Evolutionary conservation across 2,797 vertebrate species (phyloP), one percentile per base, ranked within the genome.

Genomic region (Crocodylus rhombifer): DNA sequence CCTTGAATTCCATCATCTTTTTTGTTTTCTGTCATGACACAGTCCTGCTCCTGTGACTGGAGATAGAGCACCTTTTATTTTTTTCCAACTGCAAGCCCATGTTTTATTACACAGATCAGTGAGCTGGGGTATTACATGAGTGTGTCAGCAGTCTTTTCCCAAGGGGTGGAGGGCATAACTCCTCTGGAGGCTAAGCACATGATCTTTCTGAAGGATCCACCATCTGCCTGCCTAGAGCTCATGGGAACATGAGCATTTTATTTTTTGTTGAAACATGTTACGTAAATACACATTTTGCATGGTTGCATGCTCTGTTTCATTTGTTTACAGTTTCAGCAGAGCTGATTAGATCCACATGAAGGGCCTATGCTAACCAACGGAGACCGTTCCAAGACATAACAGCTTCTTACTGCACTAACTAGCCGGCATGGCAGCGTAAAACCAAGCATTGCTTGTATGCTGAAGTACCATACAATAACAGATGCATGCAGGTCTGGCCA

Each of bases 311-410:
- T 95, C 92, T 89, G 64, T 92, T 90, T 95, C 60, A 9, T 64
- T 95, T 78, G 88, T 95, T 89, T 97, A 69, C 36, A 57, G 96
- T 97, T 97, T 84, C 89, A 82, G 82, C 69, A 93, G 69, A 80
- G 79, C 77, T 96, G 93, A 95, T 95, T 97, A 92, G 84, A 94
- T 94, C 91, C 97, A 42, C 67, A 82, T 20, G 26, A 96, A 86
- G 88, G 26, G 81, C 80, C 82, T 91, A 67, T 77, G 25, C 81
- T 88, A 94, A 91, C 86, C 84, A 64, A 63, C 67, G 81, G 78
- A 95, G 92, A 88, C 87, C 67, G 84, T 93, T 91, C 89, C 81
- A 83, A 76, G 93, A 28, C 3, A 16, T 33, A 81, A 25, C 76
- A 88, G 79, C 51, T 89, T 91, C 79, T 89, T 86, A 82, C 5